A percentile compares a stretch with the other conserved stretches of the same genome.
phyloP scores from a whole-genome alignment of 2,888 invertebrate genomes.

The Platycheirus rosarum region DNA sequence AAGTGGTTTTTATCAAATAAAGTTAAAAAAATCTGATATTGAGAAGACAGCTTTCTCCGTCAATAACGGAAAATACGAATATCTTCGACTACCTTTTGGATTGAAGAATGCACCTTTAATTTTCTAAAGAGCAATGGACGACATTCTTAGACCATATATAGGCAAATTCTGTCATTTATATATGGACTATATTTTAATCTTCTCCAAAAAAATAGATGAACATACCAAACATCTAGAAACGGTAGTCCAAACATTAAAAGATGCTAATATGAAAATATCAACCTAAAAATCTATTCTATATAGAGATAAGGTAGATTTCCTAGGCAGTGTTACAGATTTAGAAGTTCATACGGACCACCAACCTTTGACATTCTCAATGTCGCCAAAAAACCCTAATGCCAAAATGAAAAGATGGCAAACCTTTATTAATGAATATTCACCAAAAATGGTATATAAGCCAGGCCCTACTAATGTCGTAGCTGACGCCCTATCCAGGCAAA shows the following conservation, averaged over 20 bases:
- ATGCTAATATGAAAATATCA: constrained; percentile 12
- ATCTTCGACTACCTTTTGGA: not conserved
- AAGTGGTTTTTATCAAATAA: no score
- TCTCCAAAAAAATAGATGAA: not conserved
- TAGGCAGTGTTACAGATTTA: constrained; percentile 1
- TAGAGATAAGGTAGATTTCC: not conserved
- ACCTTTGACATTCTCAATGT: constrained; percentile 69
- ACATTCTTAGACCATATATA: not conserved
- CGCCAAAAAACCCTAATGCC: constrained; percentile 65
- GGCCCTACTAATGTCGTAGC: constrained; percentile 59
- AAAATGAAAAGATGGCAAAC: constrained; percentile 53
- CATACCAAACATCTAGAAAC: not conserved
- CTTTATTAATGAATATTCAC: constrained; percentile 58
- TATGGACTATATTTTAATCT: constrained; percentile 13
- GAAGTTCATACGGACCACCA: constrained; percentile 56
- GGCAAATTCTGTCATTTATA: not conserved
- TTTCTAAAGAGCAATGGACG: not conserved
- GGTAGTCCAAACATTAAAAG: not conserved
- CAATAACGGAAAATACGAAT: not conserved
- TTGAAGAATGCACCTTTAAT: not conserved
- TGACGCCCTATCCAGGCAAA: constrained; percentile 57
- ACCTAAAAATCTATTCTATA: constrained; percentile 3
- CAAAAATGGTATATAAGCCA: constrained; percentile 55
- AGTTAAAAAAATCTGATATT: no score
- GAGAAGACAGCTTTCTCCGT: not conserved